Percentiles rank a stretch among this genome's conserved stretches.
These are phyloP conservation scores for Fringilla coelebs DNA, from an alignment of 2,797 vertebrate species.

Conservation along the genomic window DNA sequence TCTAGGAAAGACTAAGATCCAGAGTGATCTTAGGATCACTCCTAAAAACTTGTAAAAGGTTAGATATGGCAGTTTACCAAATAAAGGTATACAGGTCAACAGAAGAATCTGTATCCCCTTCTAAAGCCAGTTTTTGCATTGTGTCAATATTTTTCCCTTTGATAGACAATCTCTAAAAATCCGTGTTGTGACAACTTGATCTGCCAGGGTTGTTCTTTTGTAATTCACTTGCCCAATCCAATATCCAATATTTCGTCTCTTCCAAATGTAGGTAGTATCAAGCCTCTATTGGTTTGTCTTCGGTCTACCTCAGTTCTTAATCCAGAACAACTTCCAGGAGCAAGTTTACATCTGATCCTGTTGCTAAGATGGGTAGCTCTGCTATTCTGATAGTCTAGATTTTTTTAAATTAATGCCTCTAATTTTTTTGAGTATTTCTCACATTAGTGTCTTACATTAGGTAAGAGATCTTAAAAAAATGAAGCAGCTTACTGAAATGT, in stretches of 20 bases:
- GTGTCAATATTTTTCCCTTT: accelerated
- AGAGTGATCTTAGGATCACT: not conserved
- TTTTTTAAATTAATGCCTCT: not conserved
- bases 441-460: not conserved
- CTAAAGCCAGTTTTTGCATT: not conserved
- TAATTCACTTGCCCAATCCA: not conserved
- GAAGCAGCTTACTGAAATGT: not conserved
- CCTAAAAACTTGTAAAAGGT: not conserved
- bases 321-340: not conserved
- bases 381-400: not conserved
- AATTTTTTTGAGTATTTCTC: not conserved
- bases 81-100: not conserved
- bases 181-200: not conserved
- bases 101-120: not conserved
- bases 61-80: not conserved
- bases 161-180: not conserved
- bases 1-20: not conserved
- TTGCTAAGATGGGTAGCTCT: not conserved
- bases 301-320: not conserved
- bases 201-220: not conserved
- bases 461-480: not conserved
- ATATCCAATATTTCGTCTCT: not conserved
- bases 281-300: not conserved
- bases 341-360: not conserved
- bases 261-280: not conserved